These are phyloP conservation scores for Oegoconia quadripuncta DNA, from an alignment of 2,888 invertebrate species.

Conservation along the genomic window DNA sequence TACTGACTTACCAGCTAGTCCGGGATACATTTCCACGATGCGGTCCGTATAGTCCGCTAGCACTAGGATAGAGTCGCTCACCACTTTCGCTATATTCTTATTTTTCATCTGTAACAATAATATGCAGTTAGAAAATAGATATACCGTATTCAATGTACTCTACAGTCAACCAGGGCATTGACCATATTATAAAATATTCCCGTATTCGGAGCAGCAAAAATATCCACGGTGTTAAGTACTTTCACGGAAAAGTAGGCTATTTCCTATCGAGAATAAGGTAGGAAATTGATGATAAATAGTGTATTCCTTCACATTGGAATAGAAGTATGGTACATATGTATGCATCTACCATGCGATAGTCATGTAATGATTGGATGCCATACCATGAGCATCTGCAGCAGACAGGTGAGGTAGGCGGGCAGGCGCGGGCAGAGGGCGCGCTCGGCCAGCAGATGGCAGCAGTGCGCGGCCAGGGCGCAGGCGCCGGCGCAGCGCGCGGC, in stretches of 20 bases:
- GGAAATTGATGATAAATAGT: no score
- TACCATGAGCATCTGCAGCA: constrained; percentile 74
- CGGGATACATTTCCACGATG: constrained; percentile 84
- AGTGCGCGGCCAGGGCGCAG: constrained; percentile 86
- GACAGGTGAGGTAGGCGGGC: constrained; percentile 63
- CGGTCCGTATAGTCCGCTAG: constrained; percentile 88
- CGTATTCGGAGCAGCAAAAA: no score
- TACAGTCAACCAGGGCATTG: no score
- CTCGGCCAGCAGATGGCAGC: constrained; percentile 54
- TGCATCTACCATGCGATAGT: constrained; percentile 2
- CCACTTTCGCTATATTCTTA: constrained; percentile 89
- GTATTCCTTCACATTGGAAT: not conserved
- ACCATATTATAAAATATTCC: no score
- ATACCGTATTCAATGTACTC: no score
- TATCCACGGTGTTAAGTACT: no score
- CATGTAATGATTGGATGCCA: constrained; percentile 8
- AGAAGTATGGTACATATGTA: not conserved
- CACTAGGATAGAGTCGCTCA: constrained; percentile 88
- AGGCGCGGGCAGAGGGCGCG: constrained; percentile 43
- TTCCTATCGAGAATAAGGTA: no score
- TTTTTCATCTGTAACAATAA: constrained; percentile 84
- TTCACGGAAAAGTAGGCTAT: no score
- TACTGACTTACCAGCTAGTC: constrained; percentile 83
- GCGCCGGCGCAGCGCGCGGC: constrained; percentile 93
- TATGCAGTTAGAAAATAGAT: constrained; percentile 1